These are phyloP conservation scores for Sebastiscus albofasciatus DNA, from an alignment of 2,797 vertebrate genomes.

Conservation along the genomic window DNA sequence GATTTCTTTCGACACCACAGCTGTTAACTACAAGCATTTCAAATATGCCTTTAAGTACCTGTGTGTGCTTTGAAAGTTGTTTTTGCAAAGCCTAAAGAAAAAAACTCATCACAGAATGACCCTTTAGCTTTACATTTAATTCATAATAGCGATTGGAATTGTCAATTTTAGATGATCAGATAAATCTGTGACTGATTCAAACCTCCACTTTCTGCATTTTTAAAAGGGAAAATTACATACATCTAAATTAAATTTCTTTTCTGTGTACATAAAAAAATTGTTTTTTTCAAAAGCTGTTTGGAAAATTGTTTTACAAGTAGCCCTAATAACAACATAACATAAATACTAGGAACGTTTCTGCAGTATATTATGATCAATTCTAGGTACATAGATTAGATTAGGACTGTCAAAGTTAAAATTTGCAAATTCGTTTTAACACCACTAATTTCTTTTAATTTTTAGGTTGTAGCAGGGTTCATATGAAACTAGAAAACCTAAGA, in stretches of 20 bases:
- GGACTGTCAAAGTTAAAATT: too few species aligned
- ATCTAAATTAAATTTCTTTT: neutral
- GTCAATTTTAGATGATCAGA: neutral
- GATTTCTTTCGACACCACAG: neutral
- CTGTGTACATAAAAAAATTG: too few species aligned
- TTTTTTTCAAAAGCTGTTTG: neutral
- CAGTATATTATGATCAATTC: neutral
- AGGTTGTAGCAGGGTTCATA: too few species aligned
- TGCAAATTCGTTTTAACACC: too few species aligned
- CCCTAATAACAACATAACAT: neutral
- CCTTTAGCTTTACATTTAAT: neutral
- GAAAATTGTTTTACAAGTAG: neutral
- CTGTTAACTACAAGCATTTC: constrained; percentile 5
- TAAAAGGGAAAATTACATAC: neutral
- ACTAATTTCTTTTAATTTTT: too few species aligned
- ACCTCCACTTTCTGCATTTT: neutral
- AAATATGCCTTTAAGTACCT: neutral
- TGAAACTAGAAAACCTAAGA: too few species aligned
- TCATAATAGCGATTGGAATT: neutral
- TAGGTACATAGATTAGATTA: too few species aligned
- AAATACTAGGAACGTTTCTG: neutral
- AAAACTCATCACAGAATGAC: neutral
- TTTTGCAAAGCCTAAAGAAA: neutral
- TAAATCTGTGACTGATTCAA: neutral
- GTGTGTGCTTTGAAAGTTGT: neutral